Conservation (phyloP, 1,140 invertebrate species). For the Drosophila pandora region DNA sequence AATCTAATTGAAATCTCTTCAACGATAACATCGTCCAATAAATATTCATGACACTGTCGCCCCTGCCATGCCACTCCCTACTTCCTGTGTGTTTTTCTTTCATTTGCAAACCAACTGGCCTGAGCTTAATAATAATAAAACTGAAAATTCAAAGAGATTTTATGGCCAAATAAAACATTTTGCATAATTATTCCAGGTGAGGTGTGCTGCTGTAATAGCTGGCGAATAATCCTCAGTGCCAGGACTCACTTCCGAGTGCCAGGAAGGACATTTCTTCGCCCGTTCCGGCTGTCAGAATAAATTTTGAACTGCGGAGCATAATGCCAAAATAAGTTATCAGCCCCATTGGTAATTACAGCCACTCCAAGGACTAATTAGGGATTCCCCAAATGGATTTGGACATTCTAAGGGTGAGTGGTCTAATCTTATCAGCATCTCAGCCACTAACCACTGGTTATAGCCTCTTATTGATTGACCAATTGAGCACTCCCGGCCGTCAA, state of each 20-base stretch:
- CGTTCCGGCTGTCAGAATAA: constrained; percentile 49
- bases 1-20: constrained; percentile 51
- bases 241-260: too few species aligned
- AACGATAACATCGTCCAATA: constrained; percentile 39
- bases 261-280: constrained; percentile 28
- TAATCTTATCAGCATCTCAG: constrained; percentile 44
- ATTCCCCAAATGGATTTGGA: constrained; percentile 48
- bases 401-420: constrained; percentile 21
- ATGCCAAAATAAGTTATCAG: constrained; percentile 72
- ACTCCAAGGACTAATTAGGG: constrained; percentile 57
- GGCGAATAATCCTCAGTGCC: constrained; percentile 20
- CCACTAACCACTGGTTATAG: constrained; percentile 7
- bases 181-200: constrained; percentile 51
- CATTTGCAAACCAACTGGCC: constrained; percentile 36
- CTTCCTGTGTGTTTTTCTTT: constrained; percentile 42
- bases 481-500: background rate
- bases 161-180: constrained; percentile 48
- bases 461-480: background rate
- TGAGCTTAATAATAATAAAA: constrained; percentile 49
- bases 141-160: constrained; percentile 15
- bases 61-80: background rate
- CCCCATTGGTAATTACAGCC: constrained; percentile 41
- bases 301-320: constrained; percentile 74
- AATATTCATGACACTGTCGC: constrained; percentile 38
- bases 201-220: constrained; percentile 31